Percentiles rank a stretch among this genome's conserved stretches.
These are phyloP conservation scores for Drosophila arizonae DNA, from an alignment of 1,140 invertebrate species.

Conservation along the genomic window DNA sequence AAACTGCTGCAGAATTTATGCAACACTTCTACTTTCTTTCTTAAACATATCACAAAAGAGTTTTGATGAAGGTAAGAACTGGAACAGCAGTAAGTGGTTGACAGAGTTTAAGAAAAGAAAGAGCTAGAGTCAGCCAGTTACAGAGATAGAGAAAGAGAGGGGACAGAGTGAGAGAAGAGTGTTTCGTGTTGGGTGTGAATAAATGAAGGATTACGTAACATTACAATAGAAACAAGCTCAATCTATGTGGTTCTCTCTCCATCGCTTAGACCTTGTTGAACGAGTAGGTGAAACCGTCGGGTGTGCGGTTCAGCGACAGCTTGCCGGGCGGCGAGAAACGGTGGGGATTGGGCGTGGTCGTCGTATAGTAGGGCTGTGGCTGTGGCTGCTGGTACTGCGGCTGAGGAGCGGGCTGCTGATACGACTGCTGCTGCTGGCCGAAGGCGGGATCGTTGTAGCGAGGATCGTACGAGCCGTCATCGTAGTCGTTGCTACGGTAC, in stretches of 20 bases:
- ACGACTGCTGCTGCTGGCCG: constrained; percentile 75
- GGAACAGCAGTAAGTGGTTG: constrained; percentile 5
- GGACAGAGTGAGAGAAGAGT: not conserved
- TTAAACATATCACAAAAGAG: constrained; percentile 77
- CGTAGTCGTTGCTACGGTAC: constrained; percentile 83
- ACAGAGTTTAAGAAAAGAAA: constrained; percentile 8
- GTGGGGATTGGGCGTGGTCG: constrained; percentile 87
- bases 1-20: constrained; percentile 6
- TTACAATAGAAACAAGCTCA: constrained; percentile 56
- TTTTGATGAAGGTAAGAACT: constrained; percentile 64
- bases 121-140: not conserved
- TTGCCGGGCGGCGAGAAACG: constrained; percentile 92
- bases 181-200: constrained; percentile 23
- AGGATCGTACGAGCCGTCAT: constrained; percentile 85
- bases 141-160: constrained; percentile 1
- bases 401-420: constrained; percentile 74
- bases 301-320: constrained; percentile 91
- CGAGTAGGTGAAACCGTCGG: constrained; percentile 91
- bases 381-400: constrained; percentile 83
- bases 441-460: constrained; percentile 81
- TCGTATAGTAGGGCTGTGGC: constrained; percentile 83
- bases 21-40: constrained; percentile 54
- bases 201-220: constrained; percentile 37
- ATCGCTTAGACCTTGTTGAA: constrained; percentile 86
- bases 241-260: constrained; percentile 64